Evolutionary conservation across 2,113 vertebrate species (phyloP).

Genomic region (Camelus dromedarius): DNA sequence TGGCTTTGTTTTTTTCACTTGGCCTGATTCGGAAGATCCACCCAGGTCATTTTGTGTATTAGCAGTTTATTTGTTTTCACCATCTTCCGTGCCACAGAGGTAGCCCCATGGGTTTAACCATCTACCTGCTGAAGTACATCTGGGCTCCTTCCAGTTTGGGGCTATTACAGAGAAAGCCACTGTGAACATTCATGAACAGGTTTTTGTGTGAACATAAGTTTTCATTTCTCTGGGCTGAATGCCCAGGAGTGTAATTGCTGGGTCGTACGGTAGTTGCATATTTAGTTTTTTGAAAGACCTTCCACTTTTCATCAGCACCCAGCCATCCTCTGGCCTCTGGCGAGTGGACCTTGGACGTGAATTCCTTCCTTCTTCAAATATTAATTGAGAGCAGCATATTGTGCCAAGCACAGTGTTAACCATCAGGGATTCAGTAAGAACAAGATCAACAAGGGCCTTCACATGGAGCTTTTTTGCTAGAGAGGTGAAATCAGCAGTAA

Average conservation of each 20-base stretch:
- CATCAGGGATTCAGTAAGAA: fast-evolving
- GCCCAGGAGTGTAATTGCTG: not conserved
- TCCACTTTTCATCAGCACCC: fast-evolving
- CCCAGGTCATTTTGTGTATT: not conserved
- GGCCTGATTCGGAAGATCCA: fast-evolving
- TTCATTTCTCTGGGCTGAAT: not conserved
- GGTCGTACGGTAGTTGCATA: fast-evolving
- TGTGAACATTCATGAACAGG: fast-evolving
- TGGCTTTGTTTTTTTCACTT: not conserved
- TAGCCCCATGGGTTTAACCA: fast-evolving
- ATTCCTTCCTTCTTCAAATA: not conserved
- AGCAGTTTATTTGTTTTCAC: fast-evolving
- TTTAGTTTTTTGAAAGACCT: not conserved
- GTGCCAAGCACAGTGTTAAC: not conserved
- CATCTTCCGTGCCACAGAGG: not conserved
- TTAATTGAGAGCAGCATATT: fast-evolving
- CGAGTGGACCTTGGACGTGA: fast-evolving
- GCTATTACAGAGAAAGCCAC: fast-evolving
- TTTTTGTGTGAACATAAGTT: fast-evolving
- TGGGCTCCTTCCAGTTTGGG: not conserved
- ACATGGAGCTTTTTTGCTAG: fast-evolving
- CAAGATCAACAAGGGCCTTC: fast-evolving
- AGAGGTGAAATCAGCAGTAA: not conserved
- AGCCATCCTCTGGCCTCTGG: not conserved
- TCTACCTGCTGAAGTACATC: fast-evolving